Evolutionary conservation across 92 coral and sea anemone species (phyloP), one percentile per base, ranked within the genome.

Genomic region (Bergia sp.): DNA sequence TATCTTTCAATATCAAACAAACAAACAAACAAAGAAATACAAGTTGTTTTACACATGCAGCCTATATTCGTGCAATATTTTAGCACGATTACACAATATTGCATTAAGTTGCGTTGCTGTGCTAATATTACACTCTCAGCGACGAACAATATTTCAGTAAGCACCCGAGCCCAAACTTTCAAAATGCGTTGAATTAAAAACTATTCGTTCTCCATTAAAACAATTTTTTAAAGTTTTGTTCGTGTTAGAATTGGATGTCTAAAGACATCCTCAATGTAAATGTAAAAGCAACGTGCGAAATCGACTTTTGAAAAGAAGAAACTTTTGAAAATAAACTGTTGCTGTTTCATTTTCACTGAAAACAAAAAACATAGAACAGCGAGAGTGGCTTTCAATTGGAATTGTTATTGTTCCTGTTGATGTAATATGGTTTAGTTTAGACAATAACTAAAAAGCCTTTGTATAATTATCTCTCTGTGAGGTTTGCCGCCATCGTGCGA

Each of bases 401-500:
- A 15, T 41, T 67, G 43, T 36, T 67, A 13, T 44, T 67, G 78
- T 69, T 42, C 42, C 3, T 71, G 37, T 13, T 44, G 41, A 71
- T 69, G 42, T 84, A 44, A 44, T 43, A 66, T 71, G 87, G 39
- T 84, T 67, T 69, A 37, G 57, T 29, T 43, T 6, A 71, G 42
- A 71, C 78, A 69, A 84, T 69, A 84, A 47, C 29, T 7, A 21
- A 80, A 45, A 84, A 13, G 43, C 43, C 41, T 41, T 71, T 84
- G 61, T 84, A 21, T n/a, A 67, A 16, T 15, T 23, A 23, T 80
- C 64, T n/a, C 20, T 69, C 23, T 67, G 79, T 65, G 58, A 45
- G 57, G 44, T 50, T 44, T 45, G 87, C 66, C 42, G 61, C 75
- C 39, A 65, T 84, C n/a, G 77, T 69, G 86, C 47, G 20, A 72